Conservation (phyloP, 2,888 invertebrate species). For the Blera fallax region DNA sequence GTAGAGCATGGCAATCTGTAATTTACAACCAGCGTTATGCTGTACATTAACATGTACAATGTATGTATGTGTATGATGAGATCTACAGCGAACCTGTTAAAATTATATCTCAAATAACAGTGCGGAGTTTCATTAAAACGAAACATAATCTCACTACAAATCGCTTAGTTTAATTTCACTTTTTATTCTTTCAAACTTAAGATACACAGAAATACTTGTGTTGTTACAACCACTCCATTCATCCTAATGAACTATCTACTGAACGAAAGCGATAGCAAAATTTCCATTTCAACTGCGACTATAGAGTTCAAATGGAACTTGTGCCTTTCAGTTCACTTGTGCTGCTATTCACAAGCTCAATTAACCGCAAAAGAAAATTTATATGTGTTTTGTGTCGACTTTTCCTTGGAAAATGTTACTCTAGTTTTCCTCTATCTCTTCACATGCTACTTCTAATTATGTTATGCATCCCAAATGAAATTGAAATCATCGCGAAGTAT, state of each 20-base stretch:
- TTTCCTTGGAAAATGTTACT: slow-evolving; percentile 44
- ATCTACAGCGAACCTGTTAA: slow-evolving; percentile 1
- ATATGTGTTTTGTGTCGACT: slow-evolving; percentile 34
- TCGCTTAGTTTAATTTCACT: slow-evolving; percentile 43
- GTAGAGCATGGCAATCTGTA: not conserved
- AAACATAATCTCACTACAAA: slow-evolving; percentile 40
- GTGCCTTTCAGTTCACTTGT: slow-evolving; percentile 20
- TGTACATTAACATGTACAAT: too few species aligned
- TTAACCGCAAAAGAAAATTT: slow-evolving; percentile 52
- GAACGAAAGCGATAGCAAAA: slow-evolving; percentile 54
- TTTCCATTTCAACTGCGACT: slow-evolving; percentile 45
- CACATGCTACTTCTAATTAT: slow-evolving; percentile 30
- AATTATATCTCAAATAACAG: not conserved
- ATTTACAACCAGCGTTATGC: not conserved
- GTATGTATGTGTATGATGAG: too few species aligned
- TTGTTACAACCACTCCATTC: slow-evolving; percentile 22
- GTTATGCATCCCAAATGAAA: slow-evolving; percentile 44
- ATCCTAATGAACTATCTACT: slow-evolving; percentile 31
- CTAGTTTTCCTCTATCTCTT: slow-evolving; percentile 11
- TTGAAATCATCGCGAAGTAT: slow-evolving; percentile 26
- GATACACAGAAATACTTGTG: slow-evolving; percentile 20
- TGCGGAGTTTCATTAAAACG: slow-evolving; percentile 9
- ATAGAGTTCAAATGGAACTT: slow-evolving; percentile 48
- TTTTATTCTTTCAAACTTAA: slow-evolving; percentile 9
- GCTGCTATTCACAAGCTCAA: slow-evolving; percentile 29